Evolutionary conservation across 2,797 vertebrate genomes (phyloP).

Genomic region (Pseudopleuronectes americanus): DNA sequence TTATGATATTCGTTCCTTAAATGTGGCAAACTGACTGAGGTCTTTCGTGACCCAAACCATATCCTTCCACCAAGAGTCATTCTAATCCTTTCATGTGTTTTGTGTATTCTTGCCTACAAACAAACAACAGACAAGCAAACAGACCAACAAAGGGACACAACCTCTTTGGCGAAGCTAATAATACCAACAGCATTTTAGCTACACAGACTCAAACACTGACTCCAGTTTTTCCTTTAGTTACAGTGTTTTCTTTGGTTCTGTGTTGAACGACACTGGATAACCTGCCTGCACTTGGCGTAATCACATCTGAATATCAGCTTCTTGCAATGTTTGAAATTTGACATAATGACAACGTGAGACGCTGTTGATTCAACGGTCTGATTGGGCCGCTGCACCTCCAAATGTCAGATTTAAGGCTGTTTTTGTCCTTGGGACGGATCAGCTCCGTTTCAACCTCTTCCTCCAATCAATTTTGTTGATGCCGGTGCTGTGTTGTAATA

Average conservation of each 20-base stretch:
- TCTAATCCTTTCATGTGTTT: too few species aligned
- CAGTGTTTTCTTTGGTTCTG: not conserved
- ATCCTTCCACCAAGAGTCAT: too few species aligned
- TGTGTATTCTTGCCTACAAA: too few species aligned
- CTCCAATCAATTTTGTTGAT: slow-evolving; percentile 74
- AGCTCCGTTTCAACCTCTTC: slow-evolving; percentile 71
- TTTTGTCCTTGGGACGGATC: slow-evolving; percentile 65
- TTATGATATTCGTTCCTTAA: too few species aligned
- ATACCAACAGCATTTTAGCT: not conserved
- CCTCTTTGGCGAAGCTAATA: not conserved
- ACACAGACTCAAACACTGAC: not conserved
- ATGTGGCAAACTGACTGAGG: too few species aligned
- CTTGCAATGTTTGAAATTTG: slow-evolving; percentile 27
- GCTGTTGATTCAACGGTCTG: slow-evolving; percentile 55
- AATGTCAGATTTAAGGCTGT: slow-evolving; percentile 79
- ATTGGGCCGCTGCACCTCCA: slow-evolving; percentile 58
- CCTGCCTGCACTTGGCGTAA: slow-evolving; percentile 19
- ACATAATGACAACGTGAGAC: slow-evolving; percentile 23
- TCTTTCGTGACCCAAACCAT: too few species aligned
- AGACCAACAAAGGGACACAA: too few species aligned
- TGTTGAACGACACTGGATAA: slow-evolving; percentile 9
- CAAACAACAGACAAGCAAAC: too few species aligned
- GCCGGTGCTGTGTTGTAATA: slow-evolving; percentile 76
- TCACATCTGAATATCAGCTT: slow-evolving; percentile 46
- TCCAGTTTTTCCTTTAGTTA: not conserved